Base-by-base conservation (phyloP, 1,140 invertebrate genomes). In the Atta colombica region DNA sequence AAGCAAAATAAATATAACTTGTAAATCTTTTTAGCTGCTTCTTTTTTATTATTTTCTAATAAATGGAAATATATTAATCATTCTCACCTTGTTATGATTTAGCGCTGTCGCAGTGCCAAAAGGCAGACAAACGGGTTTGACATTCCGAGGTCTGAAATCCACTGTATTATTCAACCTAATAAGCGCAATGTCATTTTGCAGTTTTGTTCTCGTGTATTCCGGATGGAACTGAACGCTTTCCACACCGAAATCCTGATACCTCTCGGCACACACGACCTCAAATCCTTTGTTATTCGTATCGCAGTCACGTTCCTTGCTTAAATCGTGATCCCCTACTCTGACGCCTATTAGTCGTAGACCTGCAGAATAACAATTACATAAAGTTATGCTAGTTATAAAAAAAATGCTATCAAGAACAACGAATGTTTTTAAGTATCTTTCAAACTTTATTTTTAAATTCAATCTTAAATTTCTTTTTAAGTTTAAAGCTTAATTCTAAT, bases 301-400 rank as follows among this genome's bases (percentile, higher is more conserved):
- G 89, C 97, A 97, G 87, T 97, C 97, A 0, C 92, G 94, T 55
- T 96, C 95, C 0, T 92, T 96, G 25, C 90, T 92, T 0, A 96
- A 93, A 87, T 97, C 96, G 87, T 97, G 96, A 72, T 97, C 97
- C 10, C 97, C 97, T 0, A 97, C 93, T 60, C 97, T 93, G 0
- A 97, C 96, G 25, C 95, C 95, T 10, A 77, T 21, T 31, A 94
- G 55, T 28, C 1, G 80, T 3, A 80, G 91, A 86, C 58, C 96
- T 96, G 74, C 58, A 90, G 93, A 10, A 61, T n/a, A 39, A 75
- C 31, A 5, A 31, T 58, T 25, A 51, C 21, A n/a, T 12, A 45
- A 71, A 77, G 5, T 49, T 61, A 80, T 5, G 6, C 14, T 14
- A 12, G 65, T n/a, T 51, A 81, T 4, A 39, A 8, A 1, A 8